A percentile compares a stretch with the other conserved stretches of the same genome.
phyloP scores from a whole-genome alignment of 1,140 invertebrate genomes.

The Drosophila simulans region DNA sequence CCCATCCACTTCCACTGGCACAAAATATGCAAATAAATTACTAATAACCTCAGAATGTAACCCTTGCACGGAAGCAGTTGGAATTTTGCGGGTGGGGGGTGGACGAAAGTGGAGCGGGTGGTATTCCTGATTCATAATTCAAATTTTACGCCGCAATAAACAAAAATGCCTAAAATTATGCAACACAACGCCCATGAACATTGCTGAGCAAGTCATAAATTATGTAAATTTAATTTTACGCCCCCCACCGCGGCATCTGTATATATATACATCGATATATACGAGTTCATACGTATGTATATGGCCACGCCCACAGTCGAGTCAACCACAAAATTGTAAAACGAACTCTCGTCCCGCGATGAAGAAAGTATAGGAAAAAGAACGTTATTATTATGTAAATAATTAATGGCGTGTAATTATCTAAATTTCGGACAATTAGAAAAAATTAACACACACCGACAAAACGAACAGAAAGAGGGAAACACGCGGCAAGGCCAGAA shows the following conservation, averaged over 20 bases:
- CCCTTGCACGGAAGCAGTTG: slow-evolving; percentile 66
- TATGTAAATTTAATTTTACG: slow-evolving; percentile 83
- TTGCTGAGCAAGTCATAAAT: slow-evolving; percentile 83
- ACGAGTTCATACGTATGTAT: slow-evolving; percentile 30
- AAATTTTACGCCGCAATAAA: slow-evolving; percentile 82
- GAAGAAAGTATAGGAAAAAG: slow-evolving; percentile 17
- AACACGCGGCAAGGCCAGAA: slow-evolving; percentile 39
- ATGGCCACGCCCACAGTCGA: slow-evolving; percentile 46
- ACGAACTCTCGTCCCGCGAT: slow-evolving; percentile 8
- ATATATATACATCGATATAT: slow-evolving; percentile 15
- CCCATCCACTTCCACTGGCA: slow-evolving; percentile 10
- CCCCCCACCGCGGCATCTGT: slow-evolving; percentile 32
- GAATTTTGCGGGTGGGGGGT: background rate
- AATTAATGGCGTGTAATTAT: slow-evolving; percentile 83
- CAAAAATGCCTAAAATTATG: slow-evolving; percentile 83
- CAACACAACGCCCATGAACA: slow-evolving; percentile 76
- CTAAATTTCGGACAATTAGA: slow-evolving; percentile 82
- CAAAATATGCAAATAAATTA: slow-evolving; percentile 82
- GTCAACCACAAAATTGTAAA: slow-evolving; percentile 75
- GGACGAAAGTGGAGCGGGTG: slow-evolving; percentile 13
- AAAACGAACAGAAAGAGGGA: background rate
- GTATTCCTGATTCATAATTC: slow-evolving; percentile 77
- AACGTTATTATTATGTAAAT: slow-evolving; percentile 77
- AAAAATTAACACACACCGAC: slow-evolving; percentile 70
- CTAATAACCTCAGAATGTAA: slow-evolving; percentile 80